Base-by-base conservation (phyloP, 1,140 invertebrate species). In the Meloidogyne hapla region DNA sequence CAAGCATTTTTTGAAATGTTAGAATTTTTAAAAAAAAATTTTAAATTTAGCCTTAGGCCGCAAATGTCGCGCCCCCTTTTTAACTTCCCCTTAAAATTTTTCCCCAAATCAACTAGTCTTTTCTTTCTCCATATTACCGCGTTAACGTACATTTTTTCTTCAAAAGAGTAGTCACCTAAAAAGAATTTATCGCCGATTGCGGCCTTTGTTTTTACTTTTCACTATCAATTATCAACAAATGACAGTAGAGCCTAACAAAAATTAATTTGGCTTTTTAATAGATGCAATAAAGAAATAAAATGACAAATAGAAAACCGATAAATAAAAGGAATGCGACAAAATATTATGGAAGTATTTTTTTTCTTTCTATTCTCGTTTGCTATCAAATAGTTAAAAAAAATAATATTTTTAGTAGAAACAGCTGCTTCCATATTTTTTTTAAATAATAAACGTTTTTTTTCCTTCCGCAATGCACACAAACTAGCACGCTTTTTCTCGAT, bases 271-370 rank as follows among this genome's bases (percentile, higher is more conserved):
- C 48, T 21, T 56, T 56, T 56, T n/a, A 56, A 56, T 56, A 56
- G n/a, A 56, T 56, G 48, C 18, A 21, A 56, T 56, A 56, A 33
- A 33, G 33, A 33, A 33, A 33, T 33, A 6, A 6, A 33, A 56
- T 56, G 48, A 56, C 48, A 56, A 56, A 56, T 56, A 56, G 18
- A 56, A 48, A 56, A 56, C 48, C 48, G n/a, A 56, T 56, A 56
- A 56, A 56, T 56, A 8, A 56, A 56, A 48, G 48, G 48, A 56
- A 56, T 56, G 48, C 48, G 48, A 56, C 48, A 56, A 56, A 56
- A n/a, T 8, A n/a, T 6, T 56, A 18, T n/a, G 15, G 45, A 48
- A 18, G 13, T 18, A 48, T 4, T n/a, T 6, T 21, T 56, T n/a
- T 56, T n/a, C 6, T 56, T n/a, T n/a, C 12, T 56, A 21, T 56